Evolutionary conservation across 2,797 vertebrate genomes (phyloP).

Genomic region (Ctenopoma multispine): DNA sequence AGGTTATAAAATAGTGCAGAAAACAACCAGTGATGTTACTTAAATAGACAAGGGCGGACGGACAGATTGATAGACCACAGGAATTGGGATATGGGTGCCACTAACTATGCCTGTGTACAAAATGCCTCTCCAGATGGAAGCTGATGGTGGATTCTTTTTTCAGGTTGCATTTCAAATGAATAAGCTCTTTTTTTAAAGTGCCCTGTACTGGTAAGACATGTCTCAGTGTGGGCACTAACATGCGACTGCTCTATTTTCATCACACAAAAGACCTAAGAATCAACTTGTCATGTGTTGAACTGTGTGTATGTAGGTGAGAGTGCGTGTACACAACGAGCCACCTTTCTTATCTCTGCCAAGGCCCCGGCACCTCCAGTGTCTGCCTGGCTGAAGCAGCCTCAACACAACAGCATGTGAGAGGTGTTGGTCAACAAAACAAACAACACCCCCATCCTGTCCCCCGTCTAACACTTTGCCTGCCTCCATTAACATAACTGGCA

Average conservation of each 20-base stretch:
- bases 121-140: constrained; percentile 3
- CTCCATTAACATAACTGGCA: constrained; percentile 71
- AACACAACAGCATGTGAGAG: constrained; percentile 66
- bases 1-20: constrained; percentile 7
- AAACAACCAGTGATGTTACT: neutral
- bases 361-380: constrained; percentile 58
- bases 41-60: neutral
- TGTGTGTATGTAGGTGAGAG: constrained; percentile 10
- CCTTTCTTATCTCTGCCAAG: constrained; percentile 62
- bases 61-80: neutral
- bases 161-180: constrained; percentile 17
- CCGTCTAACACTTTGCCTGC: constrained; percentile 65
- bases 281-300: constrained; percentile 37
- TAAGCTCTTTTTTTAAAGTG: constrained; percentile 8
- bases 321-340: constrained; percentile 45
- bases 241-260: constrained; percentile 29
- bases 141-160: constrained; percentile 23
- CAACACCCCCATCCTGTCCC: constrained; percentile 46
- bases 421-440: constrained; percentile 74
- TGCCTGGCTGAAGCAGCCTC: constrained; percentile 58
- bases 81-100: too few relatives aligned
- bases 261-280: constrained; percentile 37
- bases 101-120: too few relatives aligned
- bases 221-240: constrained; percentile 7
- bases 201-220: constrained; percentile 11